Percentiles rank a stretch among this genome's conserved stretches.
Conservation (phyloP, 2,888 invertebrate species). For the Serrognathus titanus region DNA sequence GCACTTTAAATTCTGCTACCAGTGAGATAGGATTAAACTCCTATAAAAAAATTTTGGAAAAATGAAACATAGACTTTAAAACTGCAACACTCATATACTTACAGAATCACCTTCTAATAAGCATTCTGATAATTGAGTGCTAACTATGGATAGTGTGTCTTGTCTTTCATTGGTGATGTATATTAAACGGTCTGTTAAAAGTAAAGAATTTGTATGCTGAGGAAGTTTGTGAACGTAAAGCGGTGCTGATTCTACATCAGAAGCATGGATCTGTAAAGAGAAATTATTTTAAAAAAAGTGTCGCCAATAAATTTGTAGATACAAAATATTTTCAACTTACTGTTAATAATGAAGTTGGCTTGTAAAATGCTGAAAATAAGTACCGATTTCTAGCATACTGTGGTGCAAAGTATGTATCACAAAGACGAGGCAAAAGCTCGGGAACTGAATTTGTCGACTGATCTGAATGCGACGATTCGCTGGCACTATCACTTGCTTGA, state of each 20-base stretch:
- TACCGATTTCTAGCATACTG: slow-evolving; percentile 58
- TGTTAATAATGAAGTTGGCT: slow-evolving; percentile 54
- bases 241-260: slow-evolving; percentile 63
- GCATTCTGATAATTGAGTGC: slow-evolving; percentile 57
- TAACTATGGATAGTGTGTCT: slow-evolving; percentile 53
- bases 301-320: background rate
- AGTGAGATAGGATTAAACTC: slow-evolving; percentile 58
- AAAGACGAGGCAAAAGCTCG: slow-evolving; percentile 47
- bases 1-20: slow-evolving; percentile 56
- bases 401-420: slow-evolving; percentile 55
- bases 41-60: slow-evolving; percentile 40
- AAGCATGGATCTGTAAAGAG: slow-evolving; percentile 60
- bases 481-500: slow-evolving; percentile 41
- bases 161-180: slow-evolving; percentile 56
- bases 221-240: slow-evolving; percentile 68
- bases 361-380: slow-evolving; percentile 59
- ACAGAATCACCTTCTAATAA: slow-evolving; percentile 52
- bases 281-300: background rate
- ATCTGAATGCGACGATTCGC: slow-evolving; percentile 38
- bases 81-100: slow-evolving; percentile 28
- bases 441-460: slow-evolving; percentile 36
- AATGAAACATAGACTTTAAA: background rate
- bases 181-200: slow-evolving; percentile 67
- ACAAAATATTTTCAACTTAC: slow-evolving; percentile 41
- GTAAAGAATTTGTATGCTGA: slow-evolving; percentile 57